Percentiles rank a stretch among this genome's conserved stretches.
Evolutionary conservation across 1,140 invertebrate species (phyloP).

Genomic region (Myzus persicae): DNA sequence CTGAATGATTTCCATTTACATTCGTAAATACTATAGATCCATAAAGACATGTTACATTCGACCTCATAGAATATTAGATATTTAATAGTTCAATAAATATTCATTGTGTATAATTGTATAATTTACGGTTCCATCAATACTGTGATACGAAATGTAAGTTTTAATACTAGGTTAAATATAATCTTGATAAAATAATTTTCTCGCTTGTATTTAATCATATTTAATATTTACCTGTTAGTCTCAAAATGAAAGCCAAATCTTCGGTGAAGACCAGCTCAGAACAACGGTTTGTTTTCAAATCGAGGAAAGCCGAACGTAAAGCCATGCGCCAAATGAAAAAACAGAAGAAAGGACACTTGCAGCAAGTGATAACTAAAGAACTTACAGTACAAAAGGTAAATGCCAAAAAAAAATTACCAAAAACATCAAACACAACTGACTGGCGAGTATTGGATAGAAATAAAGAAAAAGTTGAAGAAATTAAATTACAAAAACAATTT

Average conservation of each 20-base stretch:
- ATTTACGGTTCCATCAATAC: neutral
- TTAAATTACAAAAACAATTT: constrained; percentile 68
- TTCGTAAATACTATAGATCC: too few species aligned
- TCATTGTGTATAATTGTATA: neutral
- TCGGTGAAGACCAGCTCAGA: constrained; percentile 2
- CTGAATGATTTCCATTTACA: too few species aligned
- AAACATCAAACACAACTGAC: neutral
- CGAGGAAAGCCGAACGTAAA: constrained; percentile 45
- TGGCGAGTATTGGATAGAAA: constrained; percentile 51
- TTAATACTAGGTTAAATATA: neutral
- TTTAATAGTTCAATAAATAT: too few species aligned
- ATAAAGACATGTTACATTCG: too few species aligned
- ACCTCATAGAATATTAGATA: too few species aligned
- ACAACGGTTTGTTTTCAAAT: constrained; percentile 47
- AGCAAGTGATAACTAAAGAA: neutral
- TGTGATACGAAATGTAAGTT: neutral
- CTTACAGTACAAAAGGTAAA: neutral
- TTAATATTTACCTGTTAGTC: neutral
- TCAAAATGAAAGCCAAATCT: constrained; percentile 32
- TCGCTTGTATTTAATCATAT: neutral
- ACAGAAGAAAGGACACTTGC: constrained; percentile 34
- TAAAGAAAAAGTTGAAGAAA: constrained; percentile 60
- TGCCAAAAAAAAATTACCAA: neutral
- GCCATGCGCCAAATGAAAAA: constrained; percentile 45
- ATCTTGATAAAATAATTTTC: neutral